Conservation (phyloP, 2,888 invertebrate species). For the Sylvicola cinctus region DNA sequence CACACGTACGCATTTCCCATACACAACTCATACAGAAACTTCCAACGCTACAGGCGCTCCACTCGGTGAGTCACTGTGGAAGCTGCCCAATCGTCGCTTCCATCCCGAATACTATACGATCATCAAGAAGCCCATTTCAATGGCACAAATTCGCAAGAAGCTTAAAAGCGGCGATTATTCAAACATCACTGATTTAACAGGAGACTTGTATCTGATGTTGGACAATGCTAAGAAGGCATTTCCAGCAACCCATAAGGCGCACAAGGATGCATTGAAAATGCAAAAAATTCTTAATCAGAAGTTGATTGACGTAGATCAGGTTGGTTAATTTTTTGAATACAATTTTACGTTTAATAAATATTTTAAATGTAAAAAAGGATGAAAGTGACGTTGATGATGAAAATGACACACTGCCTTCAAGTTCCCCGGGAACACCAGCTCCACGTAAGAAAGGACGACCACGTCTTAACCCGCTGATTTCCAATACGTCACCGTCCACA, state of each 20-base stretch:
- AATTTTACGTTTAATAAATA: not conserved
- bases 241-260: conserved; percentile 55
- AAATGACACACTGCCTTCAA: conserved; percentile 5
- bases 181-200: conserved; percentile 71
- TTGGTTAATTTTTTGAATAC: not conserved
- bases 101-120: conserved; percentile 97
- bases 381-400: conserved; percentile 12
- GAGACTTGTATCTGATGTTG: conserved; percentile 90
- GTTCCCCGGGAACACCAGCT: conserved; percentile 5
- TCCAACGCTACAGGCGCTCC: conserved; percentile 40
- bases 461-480: conserved; percentile 11
- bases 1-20: too few relatives aligned
- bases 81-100: conserved; percentile 70
- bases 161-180: conserved; percentile 64
- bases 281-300: conserved; percentile 68
- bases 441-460: conserved; percentile 21
- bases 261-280: conserved; percentile 68
- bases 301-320: conserved; percentile 26
- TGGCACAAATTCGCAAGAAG: conserved; percentile 76
- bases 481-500: not conserved
- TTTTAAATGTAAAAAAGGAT: conserved; percentile 5
- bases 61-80: conserved; percentile 85
- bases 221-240: conserved; percentile 91
- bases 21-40: conserved; percentile 15
- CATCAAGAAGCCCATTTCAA: conserved; percentile 86